Evolutionary conservation across 2,888 invertebrate genomes (phyloP).

Genomic region (Hylaea fasciaria): DNA sequence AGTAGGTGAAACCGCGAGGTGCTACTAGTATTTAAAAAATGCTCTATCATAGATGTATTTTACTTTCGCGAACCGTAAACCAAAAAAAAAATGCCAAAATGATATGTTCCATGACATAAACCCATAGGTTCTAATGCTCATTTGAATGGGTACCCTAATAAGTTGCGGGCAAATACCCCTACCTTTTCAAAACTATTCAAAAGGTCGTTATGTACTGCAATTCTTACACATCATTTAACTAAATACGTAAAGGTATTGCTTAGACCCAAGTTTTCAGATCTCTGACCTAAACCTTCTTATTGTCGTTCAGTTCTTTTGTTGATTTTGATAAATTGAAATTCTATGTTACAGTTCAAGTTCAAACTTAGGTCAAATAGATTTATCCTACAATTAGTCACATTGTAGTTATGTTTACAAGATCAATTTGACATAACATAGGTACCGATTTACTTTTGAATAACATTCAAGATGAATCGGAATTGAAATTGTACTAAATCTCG

Average conservation of each 20-base stretch:
- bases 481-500: too few relatives aligned
- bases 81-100: too few relatives aligned
- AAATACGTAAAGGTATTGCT: neutral
- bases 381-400: neutral
- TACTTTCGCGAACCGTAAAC: too few relatives aligned
- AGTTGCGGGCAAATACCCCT: neutral
- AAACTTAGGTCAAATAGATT: neutral
- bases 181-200: neutral
- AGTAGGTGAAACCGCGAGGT: too few relatives aligned
- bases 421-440: too few relatives aligned
- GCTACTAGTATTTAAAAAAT: too few relatives aligned
- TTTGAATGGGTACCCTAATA: neutral
- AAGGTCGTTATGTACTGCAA: constrained; percentile 1
- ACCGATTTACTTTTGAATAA: too few relatives aligned
- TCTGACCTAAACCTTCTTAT: neutral
- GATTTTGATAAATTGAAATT: constrained; percentile 5
- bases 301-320: neutral
- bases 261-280: constrained; percentile 2
- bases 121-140: too few relatives aligned
- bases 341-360: neutral
- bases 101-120: too few relatives aligned
- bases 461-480: too few relatives aligned
- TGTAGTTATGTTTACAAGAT: neutral
- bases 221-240: neutral
- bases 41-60: too few relatives aligned